phyloP scores from a whole-genome alignment of 2,888 invertebrate genomes.

The Mythimna lalbum region DNA sequence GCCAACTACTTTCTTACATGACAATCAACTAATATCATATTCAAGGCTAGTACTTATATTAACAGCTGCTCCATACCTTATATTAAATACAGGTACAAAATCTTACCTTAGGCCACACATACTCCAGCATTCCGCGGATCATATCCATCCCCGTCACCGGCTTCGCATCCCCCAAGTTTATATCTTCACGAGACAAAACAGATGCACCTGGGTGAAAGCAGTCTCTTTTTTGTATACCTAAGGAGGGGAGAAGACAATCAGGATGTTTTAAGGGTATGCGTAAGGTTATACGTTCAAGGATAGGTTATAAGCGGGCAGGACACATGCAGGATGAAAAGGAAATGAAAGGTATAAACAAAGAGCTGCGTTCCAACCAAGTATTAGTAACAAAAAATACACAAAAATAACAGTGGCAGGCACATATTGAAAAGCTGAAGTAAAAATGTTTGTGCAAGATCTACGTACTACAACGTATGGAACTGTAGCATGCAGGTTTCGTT shows the following conservation, averaged over 20 bases:
- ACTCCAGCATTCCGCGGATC: constrained; percentile 96
- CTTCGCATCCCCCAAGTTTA: constrained; percentile 91
- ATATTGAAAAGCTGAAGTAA: constrained; percentile 9
- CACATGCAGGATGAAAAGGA: constrained; percentile 63
- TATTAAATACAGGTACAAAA: constrained; percentile 25
- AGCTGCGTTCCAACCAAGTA: constrained; percentile 89
- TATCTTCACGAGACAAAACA: constrained; percentile 92
- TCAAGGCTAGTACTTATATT: constrained; percentile 26
- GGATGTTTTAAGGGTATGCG: constrained; percentile 64
- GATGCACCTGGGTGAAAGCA: constrained; percentile 98
- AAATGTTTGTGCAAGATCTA: constrained; percentile 21
- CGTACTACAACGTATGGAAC: constrained; percentile 23
- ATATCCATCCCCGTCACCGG: constrained; percentile 94
- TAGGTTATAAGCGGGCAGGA: constrained; percentile 58
- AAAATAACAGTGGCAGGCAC: constrained; percentile 27
- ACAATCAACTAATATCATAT: constrained; percentile 2
- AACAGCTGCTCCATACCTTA: constrained; percentile 18
- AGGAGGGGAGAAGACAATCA: constrained; percentile 74
- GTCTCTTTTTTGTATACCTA: constrained; percentile 92
- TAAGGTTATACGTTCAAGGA: constrained; percentile 32
- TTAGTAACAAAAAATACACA: constrained; percentile 75
- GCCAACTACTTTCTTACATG: not conserved
- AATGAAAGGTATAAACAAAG: constrained; percentile 65
- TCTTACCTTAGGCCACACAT: constrained; percentile 98
- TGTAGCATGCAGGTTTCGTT: constrained; percentile 2